Evolutionary conservation across 2,113 vertebrate species (phyloP).

Genomic region (Corvus moneduloides): DNA sequence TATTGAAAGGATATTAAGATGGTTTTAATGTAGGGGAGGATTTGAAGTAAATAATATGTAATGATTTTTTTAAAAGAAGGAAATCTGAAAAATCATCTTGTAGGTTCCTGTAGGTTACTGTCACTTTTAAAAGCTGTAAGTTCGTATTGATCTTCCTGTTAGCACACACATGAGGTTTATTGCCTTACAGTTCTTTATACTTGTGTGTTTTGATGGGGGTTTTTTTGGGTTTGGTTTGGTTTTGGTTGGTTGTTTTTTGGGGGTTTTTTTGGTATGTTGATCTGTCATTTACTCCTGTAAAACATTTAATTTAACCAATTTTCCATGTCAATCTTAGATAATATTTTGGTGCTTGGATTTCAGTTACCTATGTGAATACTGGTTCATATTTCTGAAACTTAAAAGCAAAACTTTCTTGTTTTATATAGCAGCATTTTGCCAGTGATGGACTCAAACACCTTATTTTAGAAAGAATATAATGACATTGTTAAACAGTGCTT

Average conservation of each 20-base stretch:
- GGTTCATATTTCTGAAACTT: not conserved
- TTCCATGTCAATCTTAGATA: not conserved
- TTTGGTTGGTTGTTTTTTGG: not conserved
- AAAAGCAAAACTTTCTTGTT: not conserved
- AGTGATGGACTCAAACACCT: not conserved
- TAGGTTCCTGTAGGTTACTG: slow-evolving; percentile 8
- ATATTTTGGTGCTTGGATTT: not conserved
- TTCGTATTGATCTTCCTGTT: slow-evolving; percentile 34
- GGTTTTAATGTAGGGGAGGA: slow-evolving; percentile 29
- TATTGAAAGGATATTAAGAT: slow-evolving; percentile 43
- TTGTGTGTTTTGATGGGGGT: not conserved
- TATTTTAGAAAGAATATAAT: not conserved
- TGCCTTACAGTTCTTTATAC: not conserved
- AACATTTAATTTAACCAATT: not conserved
- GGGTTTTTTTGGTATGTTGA: not conserved
- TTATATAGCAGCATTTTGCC: not conserved
- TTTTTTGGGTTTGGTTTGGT: not conserved
- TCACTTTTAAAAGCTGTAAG: slow-evolving; percentile 11
- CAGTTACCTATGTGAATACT: not conserved
- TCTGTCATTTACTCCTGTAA: not conserved
- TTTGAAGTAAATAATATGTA: slow-evolving; percentile 46
- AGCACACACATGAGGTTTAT: not conserved
- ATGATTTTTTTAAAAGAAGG: slow-evolving; percentile 28
- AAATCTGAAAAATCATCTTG: slow-evolving; percentile 40
- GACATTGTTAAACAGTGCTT: not conserved